Base-by-base conservation (phyloP, 2,797 vertebrate species). In the Neosalanx taihuensis region DNA sequence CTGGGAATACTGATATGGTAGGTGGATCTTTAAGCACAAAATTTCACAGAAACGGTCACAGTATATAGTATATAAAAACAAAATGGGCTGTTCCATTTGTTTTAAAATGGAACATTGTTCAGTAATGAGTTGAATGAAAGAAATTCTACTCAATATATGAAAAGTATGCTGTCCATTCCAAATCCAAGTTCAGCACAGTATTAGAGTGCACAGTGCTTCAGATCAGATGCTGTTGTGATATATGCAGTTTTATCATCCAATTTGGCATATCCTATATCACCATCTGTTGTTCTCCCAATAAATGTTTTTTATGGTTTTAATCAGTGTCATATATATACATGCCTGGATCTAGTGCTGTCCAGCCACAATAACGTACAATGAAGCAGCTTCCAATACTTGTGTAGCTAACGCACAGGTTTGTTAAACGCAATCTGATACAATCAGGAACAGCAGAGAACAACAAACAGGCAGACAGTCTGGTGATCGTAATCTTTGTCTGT, bases 241-340 rank as follows among this genome's bases (percentile, higher is more conserved):
- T 49, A 61, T 49, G 49, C 53, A 26, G n/a, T 63, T 82, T 63
- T 71, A 71, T 77, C 51, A 74, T 76, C 57, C 62, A 62, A 64
- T 83, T 63, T 80, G 33, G 18, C 59, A 26, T 35, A 59, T 61
- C 57, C 46, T 64, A 4, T 30, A 41, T 59, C 46, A 59, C 18
- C 56, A 35, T 65, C 67, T 69, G 67, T 69, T 53, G 13, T 58
- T 58, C 1, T 41, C 67, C 72, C 59, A 74, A 33, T 81, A 69
- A 59, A 74, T 49, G 66, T 33, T n/a, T n/a, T 26, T 68, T 64
- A 56, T 58, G 30, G 64, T 70, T 70, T 23, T 67, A 74, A 29
- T 59, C 65, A 71, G 6, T 71, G 10, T 4, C 17, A 56, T n/a
- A 62, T 46, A 6, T 49, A 5, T 10, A 17, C 26, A 9, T 13